Evolutionary conservation across 1,140 invertebrate genomes (phyloP), one percentile per base, ranked within the genome.

Genomic region (Melipona quadrifasciata): DNA sequence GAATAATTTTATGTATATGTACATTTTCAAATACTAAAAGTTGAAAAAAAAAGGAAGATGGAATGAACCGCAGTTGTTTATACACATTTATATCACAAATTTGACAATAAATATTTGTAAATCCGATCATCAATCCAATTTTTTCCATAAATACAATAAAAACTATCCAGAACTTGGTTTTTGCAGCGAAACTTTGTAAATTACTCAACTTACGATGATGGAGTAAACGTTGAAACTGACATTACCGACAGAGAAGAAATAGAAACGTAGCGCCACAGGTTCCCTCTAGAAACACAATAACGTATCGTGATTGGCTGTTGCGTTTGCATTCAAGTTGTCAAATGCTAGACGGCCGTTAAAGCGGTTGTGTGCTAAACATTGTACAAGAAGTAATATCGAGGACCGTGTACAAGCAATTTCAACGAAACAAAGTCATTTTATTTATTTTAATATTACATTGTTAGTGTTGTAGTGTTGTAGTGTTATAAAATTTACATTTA

Each of bases 291-390:
- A 70, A 86, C n/a, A 39, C 31, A 72, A 64, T 61, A 61, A 55
- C 17, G 68, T 55, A 17, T 5, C 39, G n/a, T 79, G 84, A 88
- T 90, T 90, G 72, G 86, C 19, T 31, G 31, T 14, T 53, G 24
- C n/a, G 58, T 77, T 78, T 65, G 51, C 68, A 81, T 93, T 93
- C 86, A 92, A 93, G 91, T 92, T 91, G 85, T 92, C 84, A 91
- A 93, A 93, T 85, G 86, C 51, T 73, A 80, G 58, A 75, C 80
- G 88, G 82, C 92, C 92, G 92, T 93, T 93, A 91, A 91, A 85
- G 70, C 71, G 68, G 73, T 75, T 78, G 86, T 47, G 67, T 65
- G 78, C 57, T 71, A 80, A 76, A 84, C 77, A 53, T 81, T 72
- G 47, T 53, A 71, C 70, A 24, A 27, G n/a, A 24, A 51, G 24